phyloP scores from a whole-genome alignment of 2,797 vertebrate genomes.

The Micropoecilia bifurca region DNA sequence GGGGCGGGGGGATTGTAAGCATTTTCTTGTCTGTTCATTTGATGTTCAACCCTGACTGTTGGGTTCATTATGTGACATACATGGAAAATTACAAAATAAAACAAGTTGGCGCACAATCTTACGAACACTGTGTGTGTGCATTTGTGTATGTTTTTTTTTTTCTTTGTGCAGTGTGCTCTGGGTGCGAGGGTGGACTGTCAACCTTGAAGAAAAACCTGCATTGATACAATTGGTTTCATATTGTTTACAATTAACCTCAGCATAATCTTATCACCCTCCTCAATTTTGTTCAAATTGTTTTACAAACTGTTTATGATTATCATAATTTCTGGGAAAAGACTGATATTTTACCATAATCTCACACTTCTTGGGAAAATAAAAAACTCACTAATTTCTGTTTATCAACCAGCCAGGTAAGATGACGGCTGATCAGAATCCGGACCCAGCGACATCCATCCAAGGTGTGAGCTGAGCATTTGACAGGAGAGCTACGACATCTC shows the following conservation, averaged over 20 bases:
- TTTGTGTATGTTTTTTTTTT: neutral
- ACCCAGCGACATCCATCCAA: no score
- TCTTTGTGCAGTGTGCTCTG: no score
- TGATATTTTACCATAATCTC: neutral
- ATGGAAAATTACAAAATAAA: neutral
- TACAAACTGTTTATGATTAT: neutral
- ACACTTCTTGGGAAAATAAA: neutral
- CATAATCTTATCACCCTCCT: neutral
- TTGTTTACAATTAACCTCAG: neutral
- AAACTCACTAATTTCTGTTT: neutral
- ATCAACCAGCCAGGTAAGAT: neutral
- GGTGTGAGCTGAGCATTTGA: no score
- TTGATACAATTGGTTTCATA: constrained; percentile 9
- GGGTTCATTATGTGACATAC: neutral
- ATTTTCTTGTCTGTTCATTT: no score
- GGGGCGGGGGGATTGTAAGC: no score
- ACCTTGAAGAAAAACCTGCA: constrained; percentile 5
- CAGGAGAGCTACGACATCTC: no score
- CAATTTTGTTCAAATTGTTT: constrained; percentile 3
- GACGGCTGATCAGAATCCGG: no score
- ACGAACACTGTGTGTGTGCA: neutral
- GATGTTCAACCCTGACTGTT: neutral
- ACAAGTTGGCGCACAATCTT: neutral
- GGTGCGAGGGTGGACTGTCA: neutral
- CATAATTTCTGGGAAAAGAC: neutral